Evolutionary conservation across 2,888 invertebrate species (phyloP).

Genomic region (Cryptocheilus praepositus): DNA sequence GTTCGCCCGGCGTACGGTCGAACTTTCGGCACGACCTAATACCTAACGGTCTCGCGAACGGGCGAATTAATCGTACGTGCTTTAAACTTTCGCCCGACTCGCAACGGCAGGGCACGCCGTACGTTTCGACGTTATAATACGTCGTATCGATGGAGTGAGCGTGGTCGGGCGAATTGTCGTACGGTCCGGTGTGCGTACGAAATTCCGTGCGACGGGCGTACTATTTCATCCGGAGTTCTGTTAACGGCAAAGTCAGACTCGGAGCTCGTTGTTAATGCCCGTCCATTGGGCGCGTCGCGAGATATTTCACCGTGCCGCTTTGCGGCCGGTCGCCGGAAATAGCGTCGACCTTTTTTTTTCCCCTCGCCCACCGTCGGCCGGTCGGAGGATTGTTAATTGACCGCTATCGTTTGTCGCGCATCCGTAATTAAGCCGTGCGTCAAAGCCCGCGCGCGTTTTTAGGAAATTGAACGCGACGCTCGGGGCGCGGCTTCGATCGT

Average conservation of each 20-base stretch:
- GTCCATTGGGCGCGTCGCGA: constrained; percentile 1
- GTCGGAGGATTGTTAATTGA: no score
- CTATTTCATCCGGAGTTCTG: constrained; percentile 1
- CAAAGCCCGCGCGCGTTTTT: no score
- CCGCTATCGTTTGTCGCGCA: no score
- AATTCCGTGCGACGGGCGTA: neutral
- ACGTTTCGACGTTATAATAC: no score
- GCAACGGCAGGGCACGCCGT: neutral
- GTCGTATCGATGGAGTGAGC: no score
- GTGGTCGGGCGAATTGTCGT: neutral
- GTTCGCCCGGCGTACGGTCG: neutral
- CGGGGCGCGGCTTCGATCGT: no score
- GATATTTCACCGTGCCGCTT: neutral
- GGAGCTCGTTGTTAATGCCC: neutral
- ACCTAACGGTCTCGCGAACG: neutral
- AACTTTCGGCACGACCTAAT: no score
- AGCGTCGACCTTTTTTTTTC: no score
- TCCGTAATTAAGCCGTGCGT: no score
- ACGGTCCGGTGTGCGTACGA: constrained; percentile 2
- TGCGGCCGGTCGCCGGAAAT: neutral
- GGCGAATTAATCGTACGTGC: constrained; percentile 5
- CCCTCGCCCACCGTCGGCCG: no score
- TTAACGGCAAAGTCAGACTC: constrained; percentile 2
- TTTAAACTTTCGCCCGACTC: neutral
- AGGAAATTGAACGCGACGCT: no score